Evolutionary conservation across 2,113 vertebrate species (phyloP), one percentile per base, ranked within the genome.

Genomic region (Pteruthius melanotis): DNA sequence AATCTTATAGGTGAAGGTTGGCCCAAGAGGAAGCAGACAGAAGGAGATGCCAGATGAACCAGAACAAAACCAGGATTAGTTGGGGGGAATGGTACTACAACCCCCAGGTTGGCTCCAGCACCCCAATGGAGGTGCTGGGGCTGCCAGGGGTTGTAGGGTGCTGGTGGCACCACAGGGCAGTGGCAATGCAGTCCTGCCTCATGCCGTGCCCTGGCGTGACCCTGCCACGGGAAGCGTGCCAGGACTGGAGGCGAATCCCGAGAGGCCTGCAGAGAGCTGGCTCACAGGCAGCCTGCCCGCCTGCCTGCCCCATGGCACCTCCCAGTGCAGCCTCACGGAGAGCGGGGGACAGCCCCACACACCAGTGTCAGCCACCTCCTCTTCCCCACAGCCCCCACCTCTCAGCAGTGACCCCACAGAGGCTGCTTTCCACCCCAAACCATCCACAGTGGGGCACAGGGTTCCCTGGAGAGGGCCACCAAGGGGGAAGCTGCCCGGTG

Each of bases 1-100:
- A 56, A 3, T 33, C 26, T 45, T 6, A 1, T 0, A 20, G 45
- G 42, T 3, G 1, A 7, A 2, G 52, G 64, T 2, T 4, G 2
- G 39, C 31, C 75, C 8, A 8, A 40, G 31, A 10, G 44, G 18
- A 49, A 39, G 24, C 60, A 64, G 60, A 44, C 54, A 72, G 84
- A 56, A 45, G n/a, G 33, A 85, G 37, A 74, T 33, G 31, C 13
- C 47, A 76, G 75, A 84, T 0, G 2, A 95, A 91, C 10, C 20
- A 71, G 56, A 83, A 91, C 7, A 79, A 86, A 90, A 59, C 9
- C 0, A 1, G 22, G 35, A 79, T 79, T 72, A 87, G 24, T 9
- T 7, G 1, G 2, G 6, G 14, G 5, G 8, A 77, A 24, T 1
- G 1, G 57, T 56, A 71, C 13, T 12, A 60, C 45, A 79, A 15